Percentiles rank a stretch among this genome's conserved stretches.
Evolutionary conservation across 2,113 vertebrate species (phyloP).

Genomic region (Parotia lawesii): DNA sequence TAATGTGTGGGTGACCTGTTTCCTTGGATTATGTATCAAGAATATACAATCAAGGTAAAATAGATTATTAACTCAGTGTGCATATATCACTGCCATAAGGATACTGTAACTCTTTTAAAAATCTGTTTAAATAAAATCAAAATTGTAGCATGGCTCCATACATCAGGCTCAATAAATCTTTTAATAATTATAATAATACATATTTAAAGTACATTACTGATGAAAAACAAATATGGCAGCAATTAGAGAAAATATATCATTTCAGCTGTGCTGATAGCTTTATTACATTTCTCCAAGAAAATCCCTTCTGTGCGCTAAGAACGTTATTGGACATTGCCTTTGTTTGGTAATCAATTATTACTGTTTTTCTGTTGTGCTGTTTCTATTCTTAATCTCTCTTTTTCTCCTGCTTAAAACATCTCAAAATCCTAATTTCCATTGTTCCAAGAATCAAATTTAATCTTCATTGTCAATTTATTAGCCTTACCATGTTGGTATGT

Average conservation of each 20-base stretch:
- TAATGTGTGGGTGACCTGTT: not conserved
- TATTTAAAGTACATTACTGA: not conserved
- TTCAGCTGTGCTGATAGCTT: not conserved
- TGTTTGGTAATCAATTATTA: not conserved
- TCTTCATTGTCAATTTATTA: not conserved
- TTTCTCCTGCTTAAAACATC: not conserved
- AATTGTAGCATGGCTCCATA: not conserved
- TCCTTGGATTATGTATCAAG: not conserved
- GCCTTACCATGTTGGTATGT: not conserved
- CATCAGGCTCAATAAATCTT: not conserved
- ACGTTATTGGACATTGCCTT: accelerated
- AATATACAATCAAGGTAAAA: not conserved
- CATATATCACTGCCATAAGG: not conserved
- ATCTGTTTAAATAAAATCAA: not conserved
- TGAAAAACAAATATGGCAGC: not conserved
- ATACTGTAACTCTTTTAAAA: not conserved
- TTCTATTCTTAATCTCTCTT: not conserved
- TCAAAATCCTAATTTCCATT: not conserved
- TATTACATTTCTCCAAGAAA: not conserved
- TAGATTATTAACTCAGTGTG: not conserved
- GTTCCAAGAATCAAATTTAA: not conserved
- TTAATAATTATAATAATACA: not conserved
- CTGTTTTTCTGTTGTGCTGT: not conserved
- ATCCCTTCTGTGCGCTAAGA: not conserved
- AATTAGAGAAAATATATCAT: not conserved